Evolutionary conservation across 2,113 vertebrate species (phyloP).

Genomic region (Caracal caracal): DNA sequence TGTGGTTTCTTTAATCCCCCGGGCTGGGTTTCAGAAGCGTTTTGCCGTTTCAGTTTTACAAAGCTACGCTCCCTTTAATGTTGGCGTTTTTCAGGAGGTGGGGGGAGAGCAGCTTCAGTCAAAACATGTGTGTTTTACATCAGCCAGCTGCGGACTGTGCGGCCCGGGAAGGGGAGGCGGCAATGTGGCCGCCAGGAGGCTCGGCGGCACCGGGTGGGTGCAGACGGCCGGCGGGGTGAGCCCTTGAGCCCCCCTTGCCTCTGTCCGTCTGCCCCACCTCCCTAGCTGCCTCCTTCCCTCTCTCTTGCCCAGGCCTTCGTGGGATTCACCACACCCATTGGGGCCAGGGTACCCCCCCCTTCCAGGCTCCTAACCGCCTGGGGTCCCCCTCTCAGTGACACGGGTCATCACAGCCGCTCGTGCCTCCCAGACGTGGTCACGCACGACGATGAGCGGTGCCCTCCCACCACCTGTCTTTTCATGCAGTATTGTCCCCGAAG

Average conservation of each 20-base stretch:
- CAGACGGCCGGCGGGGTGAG: not conserved
- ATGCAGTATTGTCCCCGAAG: not conserved
- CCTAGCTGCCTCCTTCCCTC: not conserved
- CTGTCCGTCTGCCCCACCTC: not conserved
- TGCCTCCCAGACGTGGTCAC: accelerated
- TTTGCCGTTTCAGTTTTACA: slow-evolving; percentile 93
- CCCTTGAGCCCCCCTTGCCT: not conserved
- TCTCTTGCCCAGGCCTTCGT: not conserved
- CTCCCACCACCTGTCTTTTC: not conserved
- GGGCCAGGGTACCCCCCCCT: not conserved
- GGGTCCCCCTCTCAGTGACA: not conserved
- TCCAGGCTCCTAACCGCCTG: too few species aligned
- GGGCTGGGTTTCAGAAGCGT: slow-evolving; percentile 91
- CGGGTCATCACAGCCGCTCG: accelerated
- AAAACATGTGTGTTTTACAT: slow-evolving; percentile 96
- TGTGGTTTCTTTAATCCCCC: slow-evolving; percentile 96
- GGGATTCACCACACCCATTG: accelerated
- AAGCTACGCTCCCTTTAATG: slow-evolving; percentile 97
- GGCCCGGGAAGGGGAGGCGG: slow-evolving; percentile 62
- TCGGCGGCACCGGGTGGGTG: not conserved
- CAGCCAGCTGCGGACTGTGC: slow-evolving; percentile 91
- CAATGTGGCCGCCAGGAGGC: slow-evolving; percentile 88
- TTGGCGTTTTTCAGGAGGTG: slow-evolving; percentile 90
- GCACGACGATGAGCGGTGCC: accelerated
- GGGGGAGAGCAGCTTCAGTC: slow-evolving; percentile 86